These are phyloP conservation scores for Riptortus pedestris DNA, from an alignment of 1,140 invertebrate species.

Conservation along the genomic window DNA sequence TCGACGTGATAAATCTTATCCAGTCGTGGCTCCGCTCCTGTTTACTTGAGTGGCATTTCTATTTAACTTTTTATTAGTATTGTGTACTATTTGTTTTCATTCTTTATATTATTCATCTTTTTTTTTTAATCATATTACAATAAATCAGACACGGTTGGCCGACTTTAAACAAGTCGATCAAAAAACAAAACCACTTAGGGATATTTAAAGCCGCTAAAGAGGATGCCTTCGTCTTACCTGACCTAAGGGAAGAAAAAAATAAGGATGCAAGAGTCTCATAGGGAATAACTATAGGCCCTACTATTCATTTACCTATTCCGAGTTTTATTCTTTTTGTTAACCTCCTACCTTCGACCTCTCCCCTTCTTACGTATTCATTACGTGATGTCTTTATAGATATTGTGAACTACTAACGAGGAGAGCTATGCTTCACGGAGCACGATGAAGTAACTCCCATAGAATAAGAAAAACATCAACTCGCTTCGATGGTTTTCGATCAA, in stretches of 20 bases:
- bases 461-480: too few species aligned
- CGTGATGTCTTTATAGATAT: not conserved
- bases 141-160: not conserved
- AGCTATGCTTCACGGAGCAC: not conserved
- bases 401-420: not conserved
- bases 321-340: not conserved
- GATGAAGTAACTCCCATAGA: too few species aligned
- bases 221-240: not conserved
- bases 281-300: not conserved
- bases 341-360: not conserved
- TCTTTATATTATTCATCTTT: not conserved
- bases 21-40: not conserved
- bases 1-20: not conserved
- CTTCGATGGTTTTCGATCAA: too few species aligned
- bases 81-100: not conserved
- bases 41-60: not conserved
- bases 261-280: not conserved
- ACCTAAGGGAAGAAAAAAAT: not conserved
- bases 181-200: not conserved
- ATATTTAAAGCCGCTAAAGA: not conserved
- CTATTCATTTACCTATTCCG: too few species aligned
- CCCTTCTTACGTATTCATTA: not conserved
- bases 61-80: not conserved
- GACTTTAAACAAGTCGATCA: not conserved
- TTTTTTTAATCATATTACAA: not conserved